A percentile compares a stretch with the other conserved stretches of the same genome.
Conservation (phyloP, 2,797 vertebrate genomes). For the Pseudochromis fuscus region DNA sequence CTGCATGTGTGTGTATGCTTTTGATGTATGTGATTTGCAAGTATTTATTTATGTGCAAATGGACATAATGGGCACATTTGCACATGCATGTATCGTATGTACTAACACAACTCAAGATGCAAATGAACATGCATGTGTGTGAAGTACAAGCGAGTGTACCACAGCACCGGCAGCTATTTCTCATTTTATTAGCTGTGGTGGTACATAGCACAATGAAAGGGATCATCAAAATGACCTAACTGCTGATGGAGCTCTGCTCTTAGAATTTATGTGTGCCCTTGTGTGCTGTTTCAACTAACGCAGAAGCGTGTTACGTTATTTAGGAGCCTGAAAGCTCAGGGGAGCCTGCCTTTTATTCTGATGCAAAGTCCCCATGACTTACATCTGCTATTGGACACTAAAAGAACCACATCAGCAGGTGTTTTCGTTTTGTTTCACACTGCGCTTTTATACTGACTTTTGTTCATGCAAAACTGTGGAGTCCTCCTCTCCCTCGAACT, state of each 20-base stretch:
- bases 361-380: conserved; percentile 61
- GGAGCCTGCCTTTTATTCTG: conserved; percentile 52
- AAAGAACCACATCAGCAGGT: conserved; percentile 59
- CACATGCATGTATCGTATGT: conserved; percentile 3
- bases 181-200: conserved; percentile 50
- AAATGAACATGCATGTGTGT: conserved; percentile 25
- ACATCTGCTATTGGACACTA: conserved; percentile 67
- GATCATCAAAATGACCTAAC: conserved; percentile 50
- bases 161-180: conserved; percentile 39
- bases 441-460: conserved; percentile 26
- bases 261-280: conserved; percentile 57
- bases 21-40: conserved; percentile 47
- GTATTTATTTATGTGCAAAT: conserved; percentile 19
- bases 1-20: conserved; percentile 42
- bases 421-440: conserved; percentile 66
- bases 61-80: conserved; percentile 15
- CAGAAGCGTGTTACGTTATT: conserved; percentile 63
- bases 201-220: conserved; percentile 59
- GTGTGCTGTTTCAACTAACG: conserved; percentile 61
- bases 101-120: conserved; percentile 12
- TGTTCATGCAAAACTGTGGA: conserved; percentile 15
- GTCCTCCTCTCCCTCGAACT: neutral
- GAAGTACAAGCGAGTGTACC: conserved; percentile 12
- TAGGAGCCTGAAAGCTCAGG: conserved; percentile 43
- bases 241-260: conserved; percentile 48